Evolutionary conservation across 2,888 invertebrate genomes (phyloP), one percentile per base, ranked within the genome.

Genomic region (Unio pictorum): DNA sequence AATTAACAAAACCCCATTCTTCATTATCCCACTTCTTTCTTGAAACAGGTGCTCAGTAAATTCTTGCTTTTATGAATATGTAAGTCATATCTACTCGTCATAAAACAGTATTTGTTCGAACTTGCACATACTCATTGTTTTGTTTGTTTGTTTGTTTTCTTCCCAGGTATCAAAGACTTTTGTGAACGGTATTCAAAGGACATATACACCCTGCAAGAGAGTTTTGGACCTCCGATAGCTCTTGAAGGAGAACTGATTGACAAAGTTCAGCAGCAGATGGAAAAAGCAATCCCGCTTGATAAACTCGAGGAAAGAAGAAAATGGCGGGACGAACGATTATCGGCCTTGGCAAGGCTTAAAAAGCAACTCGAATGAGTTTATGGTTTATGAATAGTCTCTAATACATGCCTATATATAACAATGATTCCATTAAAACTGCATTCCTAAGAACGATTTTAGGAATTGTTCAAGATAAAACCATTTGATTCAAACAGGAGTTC

Each of bases 281-380:
- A 75, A 23, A 63, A 73, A 34, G 61, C 64, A 17, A 72, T 85
- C 3, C 84, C 84, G 2, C 60, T 84, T 26, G 80, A 82, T 30
- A 67, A 76, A 61, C 74, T 86, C 55, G 73, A 73, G 28, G 81
- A 81, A 57, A 72, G 80, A 61, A 66, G 83, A 57, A 65, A 76
- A 68, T 83, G 84, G 84, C 75, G 86, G 30, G 84, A 86, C 69
- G 67, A 73, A 15, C 62, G 74, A 62, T 72, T 86, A 45, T 75
- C 82, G 8, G 83, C 79, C 8, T 72, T 86, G n/a, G 82, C 78
- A 26, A 83, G 77, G 72, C 75, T 85, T 20, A 84, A 85, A 71
- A 74, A 74, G 34, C 72, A 82, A 45, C 18, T 58, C 3, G n/a
- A 61, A 61, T 61, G 17, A 45, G 23, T 23, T 23, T 23, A 45